phyloP scores from a whole-genome alignment of 2,113 vertebrate genomes.

The Ibidorhyncha struthersii region DNA sequence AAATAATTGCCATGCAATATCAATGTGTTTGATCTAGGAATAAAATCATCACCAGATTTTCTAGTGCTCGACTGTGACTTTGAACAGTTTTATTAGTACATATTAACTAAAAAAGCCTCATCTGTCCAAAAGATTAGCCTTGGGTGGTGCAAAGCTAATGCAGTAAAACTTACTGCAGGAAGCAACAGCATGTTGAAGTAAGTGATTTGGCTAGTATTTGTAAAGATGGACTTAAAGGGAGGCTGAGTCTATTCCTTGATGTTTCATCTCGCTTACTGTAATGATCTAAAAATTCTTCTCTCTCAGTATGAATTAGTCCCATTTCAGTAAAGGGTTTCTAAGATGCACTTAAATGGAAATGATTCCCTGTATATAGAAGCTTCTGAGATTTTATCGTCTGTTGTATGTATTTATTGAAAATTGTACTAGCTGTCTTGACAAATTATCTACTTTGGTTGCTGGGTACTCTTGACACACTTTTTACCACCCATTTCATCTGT shows the following conservation, averaged over 20 bases:
- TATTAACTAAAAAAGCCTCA: not conserved
- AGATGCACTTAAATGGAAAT: not conserved
- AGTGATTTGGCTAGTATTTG: not conserved
- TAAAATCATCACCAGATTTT: not conserved
- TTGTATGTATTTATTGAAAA: slow-evolving; percentile 7
- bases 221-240: not conserved
- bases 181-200: not conserved
- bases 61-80: not conserved
- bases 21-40: slow-evolving; percentile 14
- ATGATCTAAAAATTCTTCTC: not conserved
- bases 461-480: not conserved
- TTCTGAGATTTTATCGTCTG: not conserved
- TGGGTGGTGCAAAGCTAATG: not conserved
- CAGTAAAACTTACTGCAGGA: not conserved
- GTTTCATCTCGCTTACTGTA: not conserved
- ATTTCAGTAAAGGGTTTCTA: not conserved
- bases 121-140: not conserved
- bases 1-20: slow-evolving; percentile 1
- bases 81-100: not conserved
- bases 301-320: not conserved
- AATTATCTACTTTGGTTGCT: not conserved
- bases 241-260: not conserved
- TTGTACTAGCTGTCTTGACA: not conserved
- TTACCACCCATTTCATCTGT: not conserved
- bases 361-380: not conserved